Percentiles rank a stretch among this genome's conserved stretches.
Evolutionary conservation across 2,113 vertebrate species (phyloP).

Genomic region (Pelusios castaneus): DNA sequence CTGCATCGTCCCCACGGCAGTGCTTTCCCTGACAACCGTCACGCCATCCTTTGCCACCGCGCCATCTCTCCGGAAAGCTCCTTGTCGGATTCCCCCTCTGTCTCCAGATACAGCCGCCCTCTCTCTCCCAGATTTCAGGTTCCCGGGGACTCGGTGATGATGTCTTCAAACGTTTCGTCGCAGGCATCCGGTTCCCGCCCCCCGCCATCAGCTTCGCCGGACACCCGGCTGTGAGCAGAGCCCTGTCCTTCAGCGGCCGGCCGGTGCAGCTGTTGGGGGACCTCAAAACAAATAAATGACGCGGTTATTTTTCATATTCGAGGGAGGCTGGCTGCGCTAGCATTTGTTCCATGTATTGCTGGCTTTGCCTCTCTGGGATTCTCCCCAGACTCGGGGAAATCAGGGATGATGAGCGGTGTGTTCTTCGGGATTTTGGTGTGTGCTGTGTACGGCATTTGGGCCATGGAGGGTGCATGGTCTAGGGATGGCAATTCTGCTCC

Average conservation of each 20-base stretch:
- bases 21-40: too few species aligned
- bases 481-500: background rate
- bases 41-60: background rate
- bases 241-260: background rate
- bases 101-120: background rate
- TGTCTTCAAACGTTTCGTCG: background rate
- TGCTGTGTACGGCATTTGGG: background rate
- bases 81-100: background rate
- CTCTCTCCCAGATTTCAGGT: background rate
- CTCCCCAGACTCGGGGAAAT: background rate
- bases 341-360: background rate
- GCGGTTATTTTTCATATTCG: background rate
- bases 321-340: too few species aligned
- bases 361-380: background rate
- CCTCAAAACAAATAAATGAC: background rate
- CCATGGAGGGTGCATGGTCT: background rate
- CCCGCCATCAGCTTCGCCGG: background rate
- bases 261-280: background rate
- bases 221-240: background rate
- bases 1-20: background rate
- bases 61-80: background rate
- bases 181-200: background rate
- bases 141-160: background rate
- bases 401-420: background rate
- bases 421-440: background rate